phyloP scores from a whole-genome alignment of 2,888 invertebrate genomes.

The Cartodere bifasciata region DNA sequence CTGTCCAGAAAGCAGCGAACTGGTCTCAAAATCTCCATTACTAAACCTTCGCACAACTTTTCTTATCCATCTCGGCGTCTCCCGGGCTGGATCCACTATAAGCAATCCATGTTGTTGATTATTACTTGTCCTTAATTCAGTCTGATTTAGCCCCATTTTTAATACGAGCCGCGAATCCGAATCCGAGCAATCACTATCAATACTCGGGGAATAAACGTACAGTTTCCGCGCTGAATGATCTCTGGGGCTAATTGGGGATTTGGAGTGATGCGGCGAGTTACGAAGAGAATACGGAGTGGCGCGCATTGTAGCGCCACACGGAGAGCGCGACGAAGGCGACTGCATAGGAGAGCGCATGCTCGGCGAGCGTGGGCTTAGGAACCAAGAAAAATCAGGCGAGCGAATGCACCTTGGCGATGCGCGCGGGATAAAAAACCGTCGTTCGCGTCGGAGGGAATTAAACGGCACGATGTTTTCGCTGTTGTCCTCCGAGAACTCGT shows the following conservation, averaged over 20 bases:
- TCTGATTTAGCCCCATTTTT: slow-evolving; percentile 17
- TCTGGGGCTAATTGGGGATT: slow-evolving; percentile 33
- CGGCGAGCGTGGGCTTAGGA: slow-evolving; percentile 31
- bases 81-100: slow-evolving; percentile 30
- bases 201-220: slow-evolving; percentile 33
- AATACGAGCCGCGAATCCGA: slow-evolving; percentile 32
- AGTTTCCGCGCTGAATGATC: slow-evolving; percentile 31
- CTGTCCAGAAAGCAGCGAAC: slow-evolving; percentile 34
- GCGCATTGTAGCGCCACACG: slow-evolving; percentile 27
- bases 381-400: slow-evolving; percentile 31
- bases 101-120: slow-evolving; percentile 26
- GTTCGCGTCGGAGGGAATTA: slow-evolving; percentile 42
- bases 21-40: slow-evolving; percentile 34
- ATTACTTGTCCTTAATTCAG: slow-evolving; percentile 12
- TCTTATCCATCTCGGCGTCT: slow-evolving; percentile 34
- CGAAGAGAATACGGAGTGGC: too few species aligned
- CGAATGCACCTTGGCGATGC: slow-evolving; percentile 27
- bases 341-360: slow-evolving; percentile 32
- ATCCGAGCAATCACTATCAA: slow-evolving; percentile 35
- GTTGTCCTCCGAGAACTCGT: slow-evolving; percentile 75
- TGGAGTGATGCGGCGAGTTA: slow-evolving; percentile 31
- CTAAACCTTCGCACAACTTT: slow-evolving; percentile 34
- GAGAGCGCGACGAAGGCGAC: slow-evolving; percentile 33
- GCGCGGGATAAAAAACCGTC: slow-evolving; percentile 29
- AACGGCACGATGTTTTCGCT: slow-evolving; percentile 54